Percentiles rank a stretch among this genome's conserved stretches.
phyloP scores from a whole-genome alignment of 2,113 vertebrate species.

The Gnathonemus echidnorhynchus region DNA sequence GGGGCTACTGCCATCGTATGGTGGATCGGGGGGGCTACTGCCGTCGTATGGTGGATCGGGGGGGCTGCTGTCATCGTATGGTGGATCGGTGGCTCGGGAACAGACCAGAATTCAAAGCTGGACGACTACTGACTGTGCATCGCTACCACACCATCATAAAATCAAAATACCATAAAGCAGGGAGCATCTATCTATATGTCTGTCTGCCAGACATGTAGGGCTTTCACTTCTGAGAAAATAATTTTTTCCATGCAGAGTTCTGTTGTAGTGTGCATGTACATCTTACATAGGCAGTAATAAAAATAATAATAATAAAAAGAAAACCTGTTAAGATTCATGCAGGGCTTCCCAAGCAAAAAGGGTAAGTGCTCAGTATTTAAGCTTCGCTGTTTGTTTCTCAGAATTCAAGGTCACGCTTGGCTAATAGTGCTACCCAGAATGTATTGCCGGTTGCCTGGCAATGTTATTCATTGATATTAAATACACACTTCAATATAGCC shows the following conservation, averaged over 20 bases:
- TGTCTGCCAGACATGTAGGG: not conserved
- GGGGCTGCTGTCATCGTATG: not conserved
- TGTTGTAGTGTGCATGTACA: not conserved
- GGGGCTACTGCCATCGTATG: not conserved
- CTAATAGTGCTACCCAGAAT: conserved; percentile 41
- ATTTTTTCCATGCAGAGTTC: not conserved
- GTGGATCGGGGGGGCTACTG: not conserved
- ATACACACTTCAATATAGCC: conserved; percentile 52
- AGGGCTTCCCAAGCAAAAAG: conserved; percentile 29
- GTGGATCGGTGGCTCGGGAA: not conserved
- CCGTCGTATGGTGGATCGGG: not conserved
- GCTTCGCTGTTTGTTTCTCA: conserved; percentile 59
- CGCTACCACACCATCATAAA: not conserved
- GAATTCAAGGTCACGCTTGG: conserved; percentile 59
- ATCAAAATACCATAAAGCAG: not conserved
- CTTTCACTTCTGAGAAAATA: not conserved
- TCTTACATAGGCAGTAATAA: not conserved
- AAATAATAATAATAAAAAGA: not conserved
- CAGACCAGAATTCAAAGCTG: not conserved
- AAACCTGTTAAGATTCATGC: conserved; percentile 28
- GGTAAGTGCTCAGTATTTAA: conserved; percentile 45
- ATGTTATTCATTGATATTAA: conserved; percentile 64
- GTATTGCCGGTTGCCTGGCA: conserved; percentile 62
- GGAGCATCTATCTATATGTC: not conserved
- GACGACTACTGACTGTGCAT: not conserved